Conservation (phyloP, 2,797 vertebrate genomes). For the Xenopus petersii region DNA sequence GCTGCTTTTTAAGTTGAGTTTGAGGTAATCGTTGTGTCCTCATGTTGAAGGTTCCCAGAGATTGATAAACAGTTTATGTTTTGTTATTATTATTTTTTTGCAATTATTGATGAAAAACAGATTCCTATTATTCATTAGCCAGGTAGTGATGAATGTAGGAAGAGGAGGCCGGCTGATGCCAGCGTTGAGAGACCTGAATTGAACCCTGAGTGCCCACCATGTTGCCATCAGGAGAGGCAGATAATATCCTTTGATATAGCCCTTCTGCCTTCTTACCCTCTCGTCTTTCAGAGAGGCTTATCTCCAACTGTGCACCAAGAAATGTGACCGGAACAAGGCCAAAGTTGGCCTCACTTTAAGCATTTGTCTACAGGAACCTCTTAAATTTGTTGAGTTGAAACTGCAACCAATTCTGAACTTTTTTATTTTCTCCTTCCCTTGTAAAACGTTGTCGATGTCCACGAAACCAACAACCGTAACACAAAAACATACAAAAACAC, state of each 20-base stretch:
- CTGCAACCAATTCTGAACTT: background rate
- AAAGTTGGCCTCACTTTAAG: background rate
- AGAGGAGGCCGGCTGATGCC: slow-evolving; percentile 17
- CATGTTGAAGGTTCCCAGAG: slow-evolving; percentile 64
- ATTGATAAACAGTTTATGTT: slow-evolving; percentile 52
- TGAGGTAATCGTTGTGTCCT: slow-evolving; percentile 70
- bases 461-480: slow-evolving; percentile 1
- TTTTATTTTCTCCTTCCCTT: background rate
- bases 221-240: background rate
- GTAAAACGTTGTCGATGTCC: background rate
- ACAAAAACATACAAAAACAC: slow-evolving; percentile 1
- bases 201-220: slow-evolving; percentile 31
- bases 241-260: slow-evolving; percentile 7
- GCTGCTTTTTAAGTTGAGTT: slow-evolving; percentile 56
- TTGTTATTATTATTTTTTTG: slow-evolving; percentile 44
- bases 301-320: background rate
- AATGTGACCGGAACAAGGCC: background rate
- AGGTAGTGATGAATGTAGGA: slow-evolving; percentile 25
- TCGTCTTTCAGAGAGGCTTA: background rate
- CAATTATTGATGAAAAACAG: slow-evolving; percentile 20
- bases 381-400: background rate
- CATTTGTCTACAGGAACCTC: slow-evolving; percentile 1
- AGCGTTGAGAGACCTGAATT: slow-evolving; percentile 13
- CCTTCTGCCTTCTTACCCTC: slow-evolving; percentile 8
- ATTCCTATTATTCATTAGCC: slow-evolving; percentile 5